These are phyloP conservation scores for Wiebesia pumilae DNA, from an alignment of 1,140 invertebrate species.

Conservation along the genomic window DNA sequence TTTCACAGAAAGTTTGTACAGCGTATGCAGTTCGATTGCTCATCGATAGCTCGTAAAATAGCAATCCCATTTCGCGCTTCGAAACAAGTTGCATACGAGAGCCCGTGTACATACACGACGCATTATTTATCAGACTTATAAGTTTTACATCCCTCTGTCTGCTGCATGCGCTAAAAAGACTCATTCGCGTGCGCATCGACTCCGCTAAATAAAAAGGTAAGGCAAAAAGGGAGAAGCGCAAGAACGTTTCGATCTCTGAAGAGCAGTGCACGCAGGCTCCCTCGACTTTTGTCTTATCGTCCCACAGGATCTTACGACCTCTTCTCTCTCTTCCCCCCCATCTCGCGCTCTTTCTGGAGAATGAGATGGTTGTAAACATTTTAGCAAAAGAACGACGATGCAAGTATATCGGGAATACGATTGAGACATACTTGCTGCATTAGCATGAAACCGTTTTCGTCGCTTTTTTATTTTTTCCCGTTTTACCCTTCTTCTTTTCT, in stretches of 20 bases:
- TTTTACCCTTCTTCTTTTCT: not conserved
- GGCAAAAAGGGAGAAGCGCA: slow-evolving; percentile 4
- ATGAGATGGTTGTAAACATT: slow-evolving; percentile 40
- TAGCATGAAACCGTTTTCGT: slow-evolving; percentile 54
- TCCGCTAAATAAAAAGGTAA: not conserved
- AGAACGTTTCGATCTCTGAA: slow-evolving; percentile 20
- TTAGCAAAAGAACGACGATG: slow-evolving; percentile 57
- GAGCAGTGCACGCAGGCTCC: not conserved
- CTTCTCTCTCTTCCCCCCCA: not conserved
- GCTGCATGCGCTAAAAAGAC: not conserved
- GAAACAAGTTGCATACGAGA: not conserved
- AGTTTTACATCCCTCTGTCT: not conserved
- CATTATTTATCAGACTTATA: slow-evolving; percentile 41
- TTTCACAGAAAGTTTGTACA: not conserved
- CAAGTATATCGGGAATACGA: slow-evolving; percentile 51
- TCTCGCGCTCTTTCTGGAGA: not conserved
- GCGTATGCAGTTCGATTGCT: slow-evolving; percentile 20
- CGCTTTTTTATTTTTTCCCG: slow-evolving; percentile 28
- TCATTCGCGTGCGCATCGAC: not conserved
- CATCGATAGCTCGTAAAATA: slow-evolving; percentile 39
- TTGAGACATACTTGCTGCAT: slow-evolving; percentile 58
- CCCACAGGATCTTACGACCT: slow-evolving; percentile 5
- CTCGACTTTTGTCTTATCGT: slow-evolving; percentile 39
- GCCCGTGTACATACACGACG: not conserved
- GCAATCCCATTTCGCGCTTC: slow-evolving; percentile 34